Evolutionary conservation across 1,140 invertebrate genomes (phyloP), one percentile per base, ranked within the genome.

Genomic region (Cydia splendana): DNA sequence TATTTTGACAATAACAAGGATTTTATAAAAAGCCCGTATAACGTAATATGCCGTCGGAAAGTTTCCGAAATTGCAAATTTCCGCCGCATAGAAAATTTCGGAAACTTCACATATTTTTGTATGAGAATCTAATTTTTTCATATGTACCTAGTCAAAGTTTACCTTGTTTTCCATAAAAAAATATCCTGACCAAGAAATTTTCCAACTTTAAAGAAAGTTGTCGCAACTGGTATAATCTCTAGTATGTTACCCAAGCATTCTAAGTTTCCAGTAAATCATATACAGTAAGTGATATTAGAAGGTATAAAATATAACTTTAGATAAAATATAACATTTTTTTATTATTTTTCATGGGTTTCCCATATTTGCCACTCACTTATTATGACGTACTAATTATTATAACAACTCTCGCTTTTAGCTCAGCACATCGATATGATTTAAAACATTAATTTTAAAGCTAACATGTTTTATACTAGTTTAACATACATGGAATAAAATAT

Each of bases 321-420:
- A 71, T 38, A 71, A 71, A 71, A 71, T 71, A 71, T 71, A 71
- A 71, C 34, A 71, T 71, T 71, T 71, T 71, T 71, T 71, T 42
- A n/a, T 71, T 15, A 10, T 71, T 71, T 71, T 71, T 71, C 67
- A 71, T 71, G 67, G 67, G n/a, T 71, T 71, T 15, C 67, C 67
- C 67, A 71, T 71, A 38, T 71, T 71, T 71, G 67, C 67, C 67
- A 71, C 38, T 71, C 67, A 69, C 30, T 67, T 67, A 28, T 67
- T 38, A 71, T 71, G 67, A 71, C 34, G 34, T 71, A 71, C 65
- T 71, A 71, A 71, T 71, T 71, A 69, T 69, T 71, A 71, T 71
- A 71, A 71, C 67, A 71, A 71, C 9, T 71, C 45, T 38, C 34
- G 67, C 67, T 71, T 71, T 71, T 24, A 71, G 67, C 67, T 71